Evolutionary conservation across 2,797 vertebrate genomes (phyloP).

Genomic region (Iguana delicatissima): DNA sequence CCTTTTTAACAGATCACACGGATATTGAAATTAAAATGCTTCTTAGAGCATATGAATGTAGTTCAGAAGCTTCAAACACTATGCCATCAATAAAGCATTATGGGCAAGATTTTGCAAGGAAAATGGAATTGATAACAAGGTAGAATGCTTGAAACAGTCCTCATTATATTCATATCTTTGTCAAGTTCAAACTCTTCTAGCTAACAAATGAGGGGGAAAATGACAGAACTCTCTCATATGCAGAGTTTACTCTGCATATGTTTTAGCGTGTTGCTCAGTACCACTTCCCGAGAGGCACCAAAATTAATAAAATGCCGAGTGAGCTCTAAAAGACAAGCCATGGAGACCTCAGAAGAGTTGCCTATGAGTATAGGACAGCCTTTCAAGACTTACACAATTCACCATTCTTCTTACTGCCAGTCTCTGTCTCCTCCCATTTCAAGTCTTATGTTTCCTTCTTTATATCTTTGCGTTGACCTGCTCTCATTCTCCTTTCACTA

Average conservation of each 20-base stretch:
- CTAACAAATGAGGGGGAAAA: conserved; percentile 26
- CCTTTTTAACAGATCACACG: conserved; percentile 6
- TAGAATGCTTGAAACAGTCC: conserved; percentile 30
- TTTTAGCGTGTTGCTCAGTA: background rate
- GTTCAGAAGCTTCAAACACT: conserved; percentile 30
- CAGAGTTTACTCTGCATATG: conserved; percentile 4
- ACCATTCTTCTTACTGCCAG: background rate
- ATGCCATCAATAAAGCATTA: conserved; percentile 19
- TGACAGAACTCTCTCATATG: conserved; percentile 10
- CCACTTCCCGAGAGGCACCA: background rate
- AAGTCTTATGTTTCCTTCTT: background rate
- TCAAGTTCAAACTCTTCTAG: conserved; percentile 35
- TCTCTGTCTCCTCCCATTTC: background rate
- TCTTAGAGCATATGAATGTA: background rate
- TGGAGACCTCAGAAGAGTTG: background rate
- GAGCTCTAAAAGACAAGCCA: conserved; percentile 1
- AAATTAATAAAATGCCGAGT: conserved; percentile 7
- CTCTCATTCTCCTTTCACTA: background rate
- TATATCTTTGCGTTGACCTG: background rate
- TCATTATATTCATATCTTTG: conserved; percentile 31
- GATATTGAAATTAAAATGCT: conserved; percentile 31
- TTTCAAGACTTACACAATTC: background rate
- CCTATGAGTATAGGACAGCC: too few relatives aligned
- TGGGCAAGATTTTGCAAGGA: conserved; percentile 19
- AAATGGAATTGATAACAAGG: conserved; percentile 29